Evolutionary conservation across 1,140 invertebrate genomes (phyloP).

Genomic region (Teleopsis dalmanni): DNA sequence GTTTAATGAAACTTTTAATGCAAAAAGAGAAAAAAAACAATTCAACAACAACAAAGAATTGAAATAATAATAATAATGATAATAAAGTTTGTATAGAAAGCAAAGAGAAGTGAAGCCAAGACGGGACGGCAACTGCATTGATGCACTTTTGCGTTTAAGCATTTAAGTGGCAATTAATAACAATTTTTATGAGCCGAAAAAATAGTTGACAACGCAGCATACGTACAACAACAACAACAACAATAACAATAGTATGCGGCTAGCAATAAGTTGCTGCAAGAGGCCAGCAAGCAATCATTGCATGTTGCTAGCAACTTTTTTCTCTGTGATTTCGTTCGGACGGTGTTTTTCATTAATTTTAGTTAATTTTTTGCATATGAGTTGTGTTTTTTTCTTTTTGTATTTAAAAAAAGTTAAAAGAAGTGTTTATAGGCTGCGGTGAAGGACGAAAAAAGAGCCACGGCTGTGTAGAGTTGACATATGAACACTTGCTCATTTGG

Average conservation of each 20-base stretch:
- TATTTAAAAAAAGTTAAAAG: not conserved
- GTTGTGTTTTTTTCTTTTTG: slow-evolving; percentile 1
- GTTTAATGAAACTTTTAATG: not conserved
- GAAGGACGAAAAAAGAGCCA: not conserved
- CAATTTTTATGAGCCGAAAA: slow-evolving; percentile 45
- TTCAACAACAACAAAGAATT: not conserved
- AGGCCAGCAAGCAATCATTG: slow-evolving; percentile 30
- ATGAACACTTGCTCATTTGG: slow-evolving; percentile 25
- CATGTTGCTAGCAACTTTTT: slow-evolving; percentile 14
- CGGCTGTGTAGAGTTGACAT: not conserved
- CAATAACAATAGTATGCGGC: slow-evolving; percentile 7
- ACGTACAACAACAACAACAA: slow-evolving; percentile 21
- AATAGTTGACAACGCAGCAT: slow-evolving; percentile 40
- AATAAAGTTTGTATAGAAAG: not conserved
- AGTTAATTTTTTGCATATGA: not conserved
- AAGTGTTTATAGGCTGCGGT: too few relatives aligned
- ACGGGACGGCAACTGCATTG: slow-evolving; percentile 1
- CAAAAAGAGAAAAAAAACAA: slow-evolving; percentile 1
- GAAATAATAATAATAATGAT: not conserved
- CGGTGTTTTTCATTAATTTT: not conserved
- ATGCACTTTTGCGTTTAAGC: slow-evolving; percentile 40
- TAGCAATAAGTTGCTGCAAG: not conserved
- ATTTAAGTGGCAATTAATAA: slow-evolving; percentile 46
- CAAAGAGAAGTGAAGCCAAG: not conserved
- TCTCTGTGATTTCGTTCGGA: not conserved